Evolutionary conservation across 2,797 vertebrate genomes (phyloP).

Genomic region (Anniella stebbinsi): DNA sequence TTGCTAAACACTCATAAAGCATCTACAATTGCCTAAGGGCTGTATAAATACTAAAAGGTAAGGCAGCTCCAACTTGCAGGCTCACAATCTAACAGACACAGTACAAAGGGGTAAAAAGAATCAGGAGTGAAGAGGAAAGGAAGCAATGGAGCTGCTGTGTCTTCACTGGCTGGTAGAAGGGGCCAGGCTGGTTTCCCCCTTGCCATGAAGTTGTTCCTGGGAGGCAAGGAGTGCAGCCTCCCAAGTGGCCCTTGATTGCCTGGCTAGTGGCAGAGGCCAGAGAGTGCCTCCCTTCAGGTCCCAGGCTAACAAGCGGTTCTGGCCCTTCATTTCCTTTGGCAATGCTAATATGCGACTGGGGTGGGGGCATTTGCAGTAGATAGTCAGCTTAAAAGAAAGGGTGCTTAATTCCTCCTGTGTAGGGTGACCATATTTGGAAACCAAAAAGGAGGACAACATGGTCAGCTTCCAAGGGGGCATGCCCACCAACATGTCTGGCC

Average conservation of each 20-base stretch:
- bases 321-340: neutral
- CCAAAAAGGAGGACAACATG: no score
- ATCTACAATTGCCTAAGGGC: neutral
- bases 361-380: neutral
- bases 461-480: no score
- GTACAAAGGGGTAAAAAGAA: neutral
- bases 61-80: neutral
- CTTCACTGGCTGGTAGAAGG: neutral
- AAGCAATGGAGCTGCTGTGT: neutral
- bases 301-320: neutral
- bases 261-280: neutral
- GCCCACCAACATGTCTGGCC: no score
- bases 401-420: neutral
- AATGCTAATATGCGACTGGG: neutral
- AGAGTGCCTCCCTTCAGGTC: neutral
- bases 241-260: neutral
- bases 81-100: neutral
- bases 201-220: neutral
- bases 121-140: neutral
- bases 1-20: neutral
- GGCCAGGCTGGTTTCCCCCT: neutral
- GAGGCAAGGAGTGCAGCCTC: neutral
- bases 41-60: neutral
- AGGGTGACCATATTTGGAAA: no score
- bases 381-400: neutral